A percentile compares a stretch with the other conserved stretches of the same genome.
Evolutionary conservation across 2,113 vertebrate species (phyloP).

Genomic region (Mus musculus): DNA sequence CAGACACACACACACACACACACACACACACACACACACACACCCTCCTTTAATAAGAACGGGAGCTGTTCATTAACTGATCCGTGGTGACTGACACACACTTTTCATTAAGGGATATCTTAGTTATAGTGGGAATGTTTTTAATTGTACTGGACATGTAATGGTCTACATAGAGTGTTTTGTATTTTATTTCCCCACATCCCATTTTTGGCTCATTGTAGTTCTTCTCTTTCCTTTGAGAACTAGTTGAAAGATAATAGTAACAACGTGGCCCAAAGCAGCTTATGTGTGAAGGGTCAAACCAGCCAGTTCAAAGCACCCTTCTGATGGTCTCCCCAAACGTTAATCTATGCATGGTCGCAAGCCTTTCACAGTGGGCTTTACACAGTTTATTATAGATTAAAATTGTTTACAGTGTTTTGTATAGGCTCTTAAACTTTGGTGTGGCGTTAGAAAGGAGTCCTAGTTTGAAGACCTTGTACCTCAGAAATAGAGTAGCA

Average conservation of each 20-base stretch:
- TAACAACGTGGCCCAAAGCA: not conserved
- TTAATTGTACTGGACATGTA: not conserved
- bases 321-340: not conserved
- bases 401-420: slow-evolving; percentile 8
- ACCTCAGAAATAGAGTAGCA: not conserved
- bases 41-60: not conserved
- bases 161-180: not conserved
- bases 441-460: slow-evolving; percentile 29
- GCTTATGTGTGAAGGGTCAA: not conserved
- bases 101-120: slow-evolving; percentile 29
- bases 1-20: too few relatives aligned
- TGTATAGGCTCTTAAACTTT: slow-evolving; percentile 40
- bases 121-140: not conserved
- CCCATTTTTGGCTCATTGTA: not conserved
- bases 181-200: slow-evolving; percentile 27
- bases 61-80: not conserved
- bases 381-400: not conserved
- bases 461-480: not conserved
- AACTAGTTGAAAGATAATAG: slow-evolving; percentile 9
- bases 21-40: too few relatives aligned
- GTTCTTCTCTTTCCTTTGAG: slow-evolving; percentile 44
- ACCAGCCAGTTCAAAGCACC: not conserved
- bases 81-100: not conserved
- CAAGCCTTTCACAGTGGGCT: not conserved
- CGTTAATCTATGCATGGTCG: not conserved